phyloP scores from a whole-genome alignment of 2,113 vertebrate genomes.

The Dromaius novaehollandiae region DNA sequence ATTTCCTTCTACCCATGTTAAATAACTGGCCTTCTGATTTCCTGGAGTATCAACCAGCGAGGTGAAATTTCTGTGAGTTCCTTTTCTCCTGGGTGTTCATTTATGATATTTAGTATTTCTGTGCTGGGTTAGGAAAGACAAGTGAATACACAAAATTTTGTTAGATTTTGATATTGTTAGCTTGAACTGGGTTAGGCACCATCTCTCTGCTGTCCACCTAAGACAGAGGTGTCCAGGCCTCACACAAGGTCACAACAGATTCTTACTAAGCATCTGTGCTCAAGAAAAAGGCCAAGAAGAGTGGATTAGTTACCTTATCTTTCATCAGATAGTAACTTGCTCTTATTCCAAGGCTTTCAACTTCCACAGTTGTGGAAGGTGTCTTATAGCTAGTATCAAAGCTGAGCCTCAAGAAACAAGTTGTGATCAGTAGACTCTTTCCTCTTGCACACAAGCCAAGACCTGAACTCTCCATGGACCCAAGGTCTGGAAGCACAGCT shows the following conservation, averaged over 20 bases:
- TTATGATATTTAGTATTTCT: not conserved
- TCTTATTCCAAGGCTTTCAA: constrained; percentile 1
- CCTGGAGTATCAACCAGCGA: not conserved
- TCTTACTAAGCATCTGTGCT: not conserved
- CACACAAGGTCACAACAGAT: not conserved
- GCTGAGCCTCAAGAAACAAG: not conserved
- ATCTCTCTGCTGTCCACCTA: not conserved
- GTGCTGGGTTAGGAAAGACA: not conserved
- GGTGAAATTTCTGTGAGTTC: not conserved
- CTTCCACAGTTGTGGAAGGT: constrained; percentile 18
- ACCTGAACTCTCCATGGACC: too few species aligned
- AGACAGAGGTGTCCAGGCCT: not conserved
- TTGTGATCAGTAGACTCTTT: not conserved
- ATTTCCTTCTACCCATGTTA: not conserved
- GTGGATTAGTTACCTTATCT: constrained; percentile 31
- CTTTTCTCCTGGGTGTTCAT: not conserved
- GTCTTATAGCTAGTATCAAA: not conserved
- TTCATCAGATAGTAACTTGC: not conserved
- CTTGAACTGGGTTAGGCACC: not conserved
- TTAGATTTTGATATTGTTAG: not conserved
- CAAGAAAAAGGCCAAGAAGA: not conserved
- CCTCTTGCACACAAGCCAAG: not conserved
- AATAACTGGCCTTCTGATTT: not conserved
- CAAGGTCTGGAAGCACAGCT: not conserved
- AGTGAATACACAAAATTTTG: not conserved